Base-by-base conservation (phyloP, 2,113 vertebrate genomes). In the Callionymus lyra region DNA sequence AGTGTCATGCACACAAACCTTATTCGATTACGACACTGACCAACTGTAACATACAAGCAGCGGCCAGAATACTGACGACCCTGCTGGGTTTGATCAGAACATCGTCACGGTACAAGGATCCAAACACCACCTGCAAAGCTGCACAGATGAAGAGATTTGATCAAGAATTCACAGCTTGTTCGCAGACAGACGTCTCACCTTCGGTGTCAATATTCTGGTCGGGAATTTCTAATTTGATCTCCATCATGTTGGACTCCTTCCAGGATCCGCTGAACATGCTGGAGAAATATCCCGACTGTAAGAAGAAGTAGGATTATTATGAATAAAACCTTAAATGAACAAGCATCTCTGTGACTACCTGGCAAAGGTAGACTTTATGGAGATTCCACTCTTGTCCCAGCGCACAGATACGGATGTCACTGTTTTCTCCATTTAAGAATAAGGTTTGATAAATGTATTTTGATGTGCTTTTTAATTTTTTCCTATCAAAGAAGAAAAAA, bases 261-360 rank as follows among this genome's bases (percentile, higher is more conserved):
- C 95, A 99, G 39, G 93, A 96, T 19, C 95, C 95, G 35, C 94
- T 95, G 84, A 99, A 99, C 95, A 99, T 99, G 72, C 94, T 97
- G 76, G 92, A 95, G 72, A 99, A 99, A 82, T 98, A 99, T 12
- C 93, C 94, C 3, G 94, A 97, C 95, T 98, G 48, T 8, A 46
- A 66, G n/a, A 38, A 38, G 1, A 11, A 14, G 6, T 5, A 35
- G 4, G 2, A 10, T 39, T n/a, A 17, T 11, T 4, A 11, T 38
- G 16, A 21, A 35, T 21, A 13, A 34, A 11, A 39, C 38, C 12
- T 31, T 14, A 31, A 9, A 2, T 3, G 31, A 31, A 43, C 27
- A 43, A 2, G 6, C 14, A 4, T 13, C 13, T 27, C 27, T 18
- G 13, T 27, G 21, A 27, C 72, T 77, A 96, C 94, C 90, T 99